These are phyloP conservation scores for Labroides dimidiatus DNA, from an alignment of 2,797 vertebrate genomes.

Conservation along the genomic window DNA sequence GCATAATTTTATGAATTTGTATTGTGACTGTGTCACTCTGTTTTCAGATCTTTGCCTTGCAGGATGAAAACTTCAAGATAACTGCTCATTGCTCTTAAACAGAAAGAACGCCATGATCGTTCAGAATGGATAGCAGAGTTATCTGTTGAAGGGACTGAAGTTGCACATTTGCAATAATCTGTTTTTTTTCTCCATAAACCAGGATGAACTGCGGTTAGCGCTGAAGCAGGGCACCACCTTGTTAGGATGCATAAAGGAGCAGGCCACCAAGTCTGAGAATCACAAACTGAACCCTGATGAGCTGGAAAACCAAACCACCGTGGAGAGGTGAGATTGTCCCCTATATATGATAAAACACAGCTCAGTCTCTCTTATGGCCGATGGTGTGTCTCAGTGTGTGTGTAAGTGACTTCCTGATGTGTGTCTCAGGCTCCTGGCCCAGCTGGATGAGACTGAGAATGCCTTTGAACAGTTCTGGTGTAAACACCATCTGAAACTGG, in stretches of 20 bases:
- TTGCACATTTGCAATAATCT: too few relatives aligned
- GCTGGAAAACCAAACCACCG: constrained; percentile 91
- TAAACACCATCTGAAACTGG: constrained; percentile 92
- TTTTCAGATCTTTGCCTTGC: too few relatives aligned
- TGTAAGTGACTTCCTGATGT: constrained; percentile 36
- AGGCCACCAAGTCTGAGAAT: constrained; percentile 83
- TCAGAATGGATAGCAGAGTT: too few relatives aligned
- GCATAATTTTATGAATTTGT: too few relatives aligned
- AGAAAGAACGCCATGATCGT: too few relatives aligned
- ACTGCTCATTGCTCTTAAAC: too few relatives aligned
- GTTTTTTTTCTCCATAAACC: constrained; percentile 36
- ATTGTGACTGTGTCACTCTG: too few relatives aligned
- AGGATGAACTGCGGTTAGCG: constrained; percentile 92
- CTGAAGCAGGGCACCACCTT: constrained; percentile 92
- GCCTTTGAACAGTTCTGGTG: constrained; percentile 94
- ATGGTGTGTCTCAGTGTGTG: background rate
- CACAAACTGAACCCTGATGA: constrained; percentile 90
- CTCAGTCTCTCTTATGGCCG: background rate
- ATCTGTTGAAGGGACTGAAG: too few relatives aligned
- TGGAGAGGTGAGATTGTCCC: constrained; percentile 86
- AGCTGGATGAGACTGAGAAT: constrained; percentile 94
- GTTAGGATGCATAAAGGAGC: constrained; percentile 90
- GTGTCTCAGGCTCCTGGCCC: constrained; percentile 88
- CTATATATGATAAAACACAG: background rate
- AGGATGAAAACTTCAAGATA: too few relatives aligned